Evolutionary conservation across 53 echinoderm and acorn worm genomes (phyloP).

Genomic region (Temnopleurus reevesii): DNA sequence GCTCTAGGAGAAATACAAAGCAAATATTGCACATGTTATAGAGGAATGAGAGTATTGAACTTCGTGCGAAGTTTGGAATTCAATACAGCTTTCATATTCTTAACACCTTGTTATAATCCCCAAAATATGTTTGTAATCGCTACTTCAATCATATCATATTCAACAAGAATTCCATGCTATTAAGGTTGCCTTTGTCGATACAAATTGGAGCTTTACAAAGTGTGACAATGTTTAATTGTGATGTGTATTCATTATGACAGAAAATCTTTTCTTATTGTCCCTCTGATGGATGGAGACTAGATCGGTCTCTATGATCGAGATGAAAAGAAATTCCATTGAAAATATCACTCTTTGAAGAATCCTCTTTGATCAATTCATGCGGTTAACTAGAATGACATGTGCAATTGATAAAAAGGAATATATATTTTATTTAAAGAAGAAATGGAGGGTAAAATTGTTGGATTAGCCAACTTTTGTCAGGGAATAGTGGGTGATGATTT

Average conservation of each 20-base stretch:
- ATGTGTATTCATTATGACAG: background rate
- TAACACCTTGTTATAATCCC: background rate
- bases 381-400: background rate
- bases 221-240: background rate
- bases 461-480: background rate
- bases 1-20: too few species aligned
- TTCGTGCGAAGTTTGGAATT: too few species aligned
- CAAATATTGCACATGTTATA: too few species aligned
- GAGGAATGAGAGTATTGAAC: too few species aligned
- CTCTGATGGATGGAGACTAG: background rate
- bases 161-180: background rate
- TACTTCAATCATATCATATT: slow-evolving; percentile 18
- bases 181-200: slow-evolving; percentile 6
- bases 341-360: background rate
- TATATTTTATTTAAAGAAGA: background rate
- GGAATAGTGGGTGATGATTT: background rate
- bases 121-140: background rate
- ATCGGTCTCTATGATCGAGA: background rate
- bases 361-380: background rate
- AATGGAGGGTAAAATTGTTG: slow-evolving; percentile 1
- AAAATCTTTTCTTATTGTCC: background rate
- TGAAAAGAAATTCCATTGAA: background rate
- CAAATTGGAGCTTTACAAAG: slow-evolving; percentile 23
- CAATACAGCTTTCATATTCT: too few species aligned
- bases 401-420: background rate